Conservation (phyloP, 2,888 invertebrate species). For the Mechanitis mazaeus region DNA sequence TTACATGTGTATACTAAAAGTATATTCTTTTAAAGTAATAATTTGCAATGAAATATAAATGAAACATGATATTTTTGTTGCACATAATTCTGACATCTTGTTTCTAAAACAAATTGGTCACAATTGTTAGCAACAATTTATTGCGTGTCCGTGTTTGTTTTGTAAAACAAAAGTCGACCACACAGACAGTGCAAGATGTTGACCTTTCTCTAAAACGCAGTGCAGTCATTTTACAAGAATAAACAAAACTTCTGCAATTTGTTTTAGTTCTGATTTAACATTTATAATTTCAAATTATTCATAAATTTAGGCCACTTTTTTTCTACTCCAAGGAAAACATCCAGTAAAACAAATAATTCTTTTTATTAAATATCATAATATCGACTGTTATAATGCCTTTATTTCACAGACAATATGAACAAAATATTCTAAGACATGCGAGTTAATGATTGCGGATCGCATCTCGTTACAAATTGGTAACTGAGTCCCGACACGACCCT, state of each 20-base stretch:
- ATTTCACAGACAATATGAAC: constrained; percentile 2
- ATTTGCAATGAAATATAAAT: constrained; percentile 7
- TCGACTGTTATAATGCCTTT: constrained; percentile 6
- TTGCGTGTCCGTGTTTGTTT: constrained; percentile 49
- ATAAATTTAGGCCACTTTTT: no score
- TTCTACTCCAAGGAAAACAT: no score
- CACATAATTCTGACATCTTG: constrained; percentile 15
- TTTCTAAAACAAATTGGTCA: constrained; percentile 27
- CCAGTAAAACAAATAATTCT: no score
- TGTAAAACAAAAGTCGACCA: constrained; percentile 49
- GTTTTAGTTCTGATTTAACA: no score
- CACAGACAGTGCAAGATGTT: constrained; percentile 48
- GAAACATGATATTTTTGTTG: constrained; percentile 13
- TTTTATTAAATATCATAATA: no score
- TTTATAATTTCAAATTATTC: no score
- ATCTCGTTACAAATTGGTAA: constrained; percentile 61
- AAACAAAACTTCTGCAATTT: constrained; percentile 20
- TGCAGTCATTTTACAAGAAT: background rate
- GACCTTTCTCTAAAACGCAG: constrained; percentile 4
- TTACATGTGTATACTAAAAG: background rate
- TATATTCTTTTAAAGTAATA: constrained; percentile 1
- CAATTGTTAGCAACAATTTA: constrained; percentile 32
- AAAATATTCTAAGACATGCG: constrained; percentile 15
- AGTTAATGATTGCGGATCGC: constrained; percentile 25
- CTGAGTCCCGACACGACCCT: constrained; percentile 27